Conservation (phyloP, 2,888 invertebrate species). For the Fragum sueziense region DNA sequence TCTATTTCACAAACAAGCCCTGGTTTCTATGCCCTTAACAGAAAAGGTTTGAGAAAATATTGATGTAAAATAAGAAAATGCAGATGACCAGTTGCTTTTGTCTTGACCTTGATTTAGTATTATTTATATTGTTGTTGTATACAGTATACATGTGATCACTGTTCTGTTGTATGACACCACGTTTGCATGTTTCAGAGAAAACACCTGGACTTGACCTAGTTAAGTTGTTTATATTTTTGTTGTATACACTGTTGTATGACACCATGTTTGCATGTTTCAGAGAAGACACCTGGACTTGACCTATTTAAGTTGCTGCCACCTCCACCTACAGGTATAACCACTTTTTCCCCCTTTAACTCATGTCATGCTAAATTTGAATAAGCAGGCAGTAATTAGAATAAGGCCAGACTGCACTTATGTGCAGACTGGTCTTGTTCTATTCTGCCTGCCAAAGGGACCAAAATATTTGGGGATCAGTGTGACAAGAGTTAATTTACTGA, state of each 20-base stretch:
- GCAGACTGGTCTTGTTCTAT: too few relatives aligned
- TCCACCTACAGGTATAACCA: slow-evolving; percentile 3
- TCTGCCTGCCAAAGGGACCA: neutral
- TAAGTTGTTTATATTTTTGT: neutral
- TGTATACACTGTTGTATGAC: slow-evolving; percentile 16
- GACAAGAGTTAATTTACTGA: neutral
- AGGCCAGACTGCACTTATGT: too few relatives aligned
- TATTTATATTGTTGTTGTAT: neutral
- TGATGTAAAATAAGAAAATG: too few relatives aligned
- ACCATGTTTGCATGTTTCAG: slow-evolving; percentile 28
- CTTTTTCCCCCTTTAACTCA: neutral
- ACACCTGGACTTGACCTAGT: neutral
- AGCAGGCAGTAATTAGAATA: neutral
- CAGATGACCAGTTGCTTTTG: too few relatives aligned
- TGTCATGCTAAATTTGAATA: neutral
- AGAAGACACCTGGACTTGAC: slow-evolving; percentile 4
- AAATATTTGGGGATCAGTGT: too few relatives aligned
- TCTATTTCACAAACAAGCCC: too few relatives aligned
- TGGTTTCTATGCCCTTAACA: too few relatives aligned
- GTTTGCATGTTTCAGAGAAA: slow-evolving; percentile 26
- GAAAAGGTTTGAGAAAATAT: too few relatives aligned
- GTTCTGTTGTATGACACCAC: slow-evolving; percentile 4
- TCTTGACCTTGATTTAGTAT: too few relatives aligned
- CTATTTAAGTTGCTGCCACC: neutral
- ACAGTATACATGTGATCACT: neutral